Evolutionary conservation across 1,140 invertebrate species (phyloP).

Genomic region (Diabrotica undecimpunctata): DNA sequence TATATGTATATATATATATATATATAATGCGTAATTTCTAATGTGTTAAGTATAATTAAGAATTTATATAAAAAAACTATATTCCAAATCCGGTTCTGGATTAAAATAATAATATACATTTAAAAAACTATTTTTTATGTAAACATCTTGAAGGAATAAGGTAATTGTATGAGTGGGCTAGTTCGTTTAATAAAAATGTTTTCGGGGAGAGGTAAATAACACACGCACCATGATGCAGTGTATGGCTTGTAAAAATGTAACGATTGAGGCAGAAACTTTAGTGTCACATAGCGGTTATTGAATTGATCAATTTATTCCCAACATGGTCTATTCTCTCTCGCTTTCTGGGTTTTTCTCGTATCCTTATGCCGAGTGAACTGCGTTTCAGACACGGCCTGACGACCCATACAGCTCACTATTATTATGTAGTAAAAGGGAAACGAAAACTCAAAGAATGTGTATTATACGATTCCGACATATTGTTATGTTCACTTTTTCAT

Average conservation of each 20-base stretch:
- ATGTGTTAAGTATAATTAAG: too few relatives aligned
- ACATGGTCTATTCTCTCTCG: constrained; percentile 42
- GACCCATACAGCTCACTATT: constrained; percentile 39
- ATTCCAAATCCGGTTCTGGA: too few relatives aligned
- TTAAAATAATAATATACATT: too few relatives aligned
- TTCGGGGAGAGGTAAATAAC: background rate
- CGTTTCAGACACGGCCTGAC: constrained; percentile 42
- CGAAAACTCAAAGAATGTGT: constrained; percentile 42
- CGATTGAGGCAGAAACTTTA: constrained; percentile 43
- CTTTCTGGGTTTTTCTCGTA: constrained; percentile 30
- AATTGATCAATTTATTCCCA: constrained; percentile 48
- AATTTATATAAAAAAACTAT: too few relatives aligned
- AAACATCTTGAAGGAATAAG: too few relatives aligned
- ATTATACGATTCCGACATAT: constrained; percentile 44
- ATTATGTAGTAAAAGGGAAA: constrained; percentile 45
- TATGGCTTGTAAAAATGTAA: constrained; percentile 40
- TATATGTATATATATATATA: too few relatives aligned
- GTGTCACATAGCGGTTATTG: constrained; percentile 47
- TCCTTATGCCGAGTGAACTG: constrained; percentile 29
- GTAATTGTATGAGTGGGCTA: too few relatives aligned
- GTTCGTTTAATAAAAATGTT: too few relatives aligned
- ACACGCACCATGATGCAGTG: constrained; percentile 9
- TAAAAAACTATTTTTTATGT: too few relatives aligned
- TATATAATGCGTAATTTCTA: too few relatives aligned
- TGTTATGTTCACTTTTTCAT: constrained; percentile 46